A percentile compares a stretch with the other conserved stretches of the same genome.
Conservation (phyloP, 2,888 invertebrate genomes). For the Reticulitermes lucifugus region DNA sequence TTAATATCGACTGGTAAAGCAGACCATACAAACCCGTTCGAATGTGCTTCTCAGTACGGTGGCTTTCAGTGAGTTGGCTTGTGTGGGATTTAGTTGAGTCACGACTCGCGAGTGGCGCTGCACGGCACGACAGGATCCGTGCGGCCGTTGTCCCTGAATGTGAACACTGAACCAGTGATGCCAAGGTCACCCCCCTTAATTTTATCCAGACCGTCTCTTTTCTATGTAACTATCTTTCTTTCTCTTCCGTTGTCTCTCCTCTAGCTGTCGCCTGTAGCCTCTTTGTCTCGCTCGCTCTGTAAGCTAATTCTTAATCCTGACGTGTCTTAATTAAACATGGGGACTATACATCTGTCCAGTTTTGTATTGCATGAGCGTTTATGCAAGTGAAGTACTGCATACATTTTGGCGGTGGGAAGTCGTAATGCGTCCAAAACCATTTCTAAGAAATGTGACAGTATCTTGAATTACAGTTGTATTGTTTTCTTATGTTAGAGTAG, state of each 20-base stretch:
- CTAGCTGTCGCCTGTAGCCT: background rate
- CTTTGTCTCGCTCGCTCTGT: background rate
- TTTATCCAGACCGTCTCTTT: constrained; percentile 10
- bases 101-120: constrained; percentile 35
- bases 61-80: background rate
- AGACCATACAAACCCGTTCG: background rate
- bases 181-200: constrained; percentile 51
- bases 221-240: constrained; percentile 11
- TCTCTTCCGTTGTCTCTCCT: constrained; percentile 35
- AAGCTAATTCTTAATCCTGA: background rate
- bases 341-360: no score
- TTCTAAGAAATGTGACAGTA: no score
- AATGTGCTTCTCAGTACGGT: background rate
- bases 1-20: no score
- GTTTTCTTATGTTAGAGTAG: no score
- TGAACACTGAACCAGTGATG: constrained; percentile 54
- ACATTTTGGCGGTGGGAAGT: no score
- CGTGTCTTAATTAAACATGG: background rate
- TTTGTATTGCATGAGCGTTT: no score
- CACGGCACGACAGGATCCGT: constrained; percentile 13
- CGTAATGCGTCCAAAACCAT: no score
- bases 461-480: no score
- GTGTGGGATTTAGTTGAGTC: constrained; percentile 40
- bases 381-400: no score
- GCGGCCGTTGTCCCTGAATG: constrained; percentile 52